Base-by-base conservation (phyloP, 2,888 invertebrate genomes). In the Lasioglossum vierecki region DNA sequence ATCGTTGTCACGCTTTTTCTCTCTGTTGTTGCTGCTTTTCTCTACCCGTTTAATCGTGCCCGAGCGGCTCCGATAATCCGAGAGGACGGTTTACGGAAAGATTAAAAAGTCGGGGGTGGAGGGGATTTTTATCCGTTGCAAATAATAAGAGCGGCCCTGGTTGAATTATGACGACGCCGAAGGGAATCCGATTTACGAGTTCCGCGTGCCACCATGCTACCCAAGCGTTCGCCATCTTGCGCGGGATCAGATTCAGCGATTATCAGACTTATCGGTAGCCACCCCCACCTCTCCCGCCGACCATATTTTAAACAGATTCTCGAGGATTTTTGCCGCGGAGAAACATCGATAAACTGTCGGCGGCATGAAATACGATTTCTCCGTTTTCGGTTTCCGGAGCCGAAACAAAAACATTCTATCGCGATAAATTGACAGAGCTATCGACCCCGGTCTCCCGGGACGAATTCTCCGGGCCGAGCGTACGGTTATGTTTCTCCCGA, bases 1-100 rank as follows among this genome's bases (percentile, higher is more conserved):
- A 68, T 68, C 68, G 68, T 68, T 68, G 68, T 68, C 39, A n/a
- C 68, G 68, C 41, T 41, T 68, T 30, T 76, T 26, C 13, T 11
- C 15, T 26, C 26, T 0, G 22, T 22, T 53, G 53, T 26, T n/a
- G 15, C 26, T 26, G 2, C 60, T 26, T 60, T 13, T 60, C 26
- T 5, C 66, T 30, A 35, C 8, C 18, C 8, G 63, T 63, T 63
- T 63, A 15, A 30, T 66, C 30, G 66, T 8, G 18, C 15, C 66
- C 35, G 11, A 9, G n/a, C 22, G 57, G 30, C 66, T 3, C 79
- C 13, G 30, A 53, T 71, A 53, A 60, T 75, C 49, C 39, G 4
- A 26, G 18, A 3, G 22, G 22, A 46, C 15, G 11, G 22, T 68
- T 82, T 46, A 18, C 6, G 35, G 15, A 26, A 41, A 75, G 46